These are phyloP conservation scores for Lasioglossum figueresi DNA, from an alignment of 2,888 invertebrate species.

Conservation along the genomic window DNA sequence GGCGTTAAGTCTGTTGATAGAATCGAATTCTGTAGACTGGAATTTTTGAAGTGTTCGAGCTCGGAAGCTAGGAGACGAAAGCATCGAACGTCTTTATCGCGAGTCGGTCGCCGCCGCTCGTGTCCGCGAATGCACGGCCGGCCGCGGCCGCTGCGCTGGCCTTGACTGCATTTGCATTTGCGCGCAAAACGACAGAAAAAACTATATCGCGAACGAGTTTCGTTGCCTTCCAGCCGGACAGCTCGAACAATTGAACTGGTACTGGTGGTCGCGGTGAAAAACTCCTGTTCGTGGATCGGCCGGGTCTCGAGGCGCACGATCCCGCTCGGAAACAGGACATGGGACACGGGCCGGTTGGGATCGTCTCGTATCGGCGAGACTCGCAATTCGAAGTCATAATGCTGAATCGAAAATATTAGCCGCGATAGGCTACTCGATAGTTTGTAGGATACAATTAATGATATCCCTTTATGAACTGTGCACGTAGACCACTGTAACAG, in stretches of 20 bases:
- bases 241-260: conserved; percentile 26
- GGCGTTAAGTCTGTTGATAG: neutral
- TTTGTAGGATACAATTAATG: neutral
- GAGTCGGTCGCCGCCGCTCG: conserved; percentile 13
- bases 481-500: no score
- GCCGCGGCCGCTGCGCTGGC: conserved; percentile 17
- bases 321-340: neutral
- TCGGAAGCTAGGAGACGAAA: conserved; percentile 10
- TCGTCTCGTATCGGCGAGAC: conserved; percentile 26
- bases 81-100: conserved; percentile 48
- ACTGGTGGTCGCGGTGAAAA: conserved; percentile 4
- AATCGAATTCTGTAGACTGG: neutral
- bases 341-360: neutral
- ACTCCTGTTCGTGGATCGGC: conserved; percentile 2
- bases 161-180: conserved; percentile 58
- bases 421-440: no score
- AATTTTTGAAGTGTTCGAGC: neutral
- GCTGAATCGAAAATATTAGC: neutral
- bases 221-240: conserved; percentile 21
- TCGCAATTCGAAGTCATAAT: neutral
- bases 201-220: conserved; percentile 23
- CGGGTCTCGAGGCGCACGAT: conserved; percentile 8
- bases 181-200: conserved; percentile 32
- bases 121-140: conserved; percentile 33
- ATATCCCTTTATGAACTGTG: neutral